Base-by-base conservation (phyloP, 1,140 invertebrate species). In the Drosophila subobscura region DNA sequence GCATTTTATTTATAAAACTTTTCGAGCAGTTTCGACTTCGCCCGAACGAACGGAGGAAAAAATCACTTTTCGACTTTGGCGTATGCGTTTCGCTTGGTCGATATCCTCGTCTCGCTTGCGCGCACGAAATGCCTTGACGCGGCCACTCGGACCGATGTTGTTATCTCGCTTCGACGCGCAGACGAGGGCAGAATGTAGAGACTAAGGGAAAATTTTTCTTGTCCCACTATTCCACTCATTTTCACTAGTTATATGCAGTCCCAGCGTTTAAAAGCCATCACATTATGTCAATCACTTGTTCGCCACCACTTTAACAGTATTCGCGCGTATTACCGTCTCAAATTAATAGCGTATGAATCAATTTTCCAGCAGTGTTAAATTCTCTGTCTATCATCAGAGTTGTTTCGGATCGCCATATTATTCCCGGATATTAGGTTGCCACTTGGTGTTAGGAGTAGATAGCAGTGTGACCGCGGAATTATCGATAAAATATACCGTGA, bases 11-110 rank as follows among this genome's bases (percentile, higher is more conserved):
- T 75, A 89, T 80, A 77, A 79, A 80, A 79, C 83, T 67, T 73
- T 89, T 85, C 72, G 63, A 89, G 77, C 85, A 85, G 73, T 85
- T 89, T 89, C 85, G 83, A 89, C 85, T 89, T 89, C 85, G 85
- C 80, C 85, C 85, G 78, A 89, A 78, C 77, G 79, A 79, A 72
- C 70, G 46, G 61, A 75, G 33, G 64, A 83, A 78, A 89, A 89
- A 89, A 89, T 89, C 86, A 78, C 86, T 89, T 89, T 85, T 85
- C 86, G 75, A 66, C 74, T 55, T 79, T 64, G 46, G 63, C 66
- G 45, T 77, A 59, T 77, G 77, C 40, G 65, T 47, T 61, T 68
- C 66, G 64, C 65, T 70, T 70, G 64, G 66, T 70, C 66, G 66
- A 47, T 68, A 70, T 42, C 66, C 66, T 70, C 64, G 7, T 70